These are phyloP conservation scores for Zaprionus lineosus DNA, from an alignment of 2,888 invertebrate species.

Conservation along the genomic window DNA sequence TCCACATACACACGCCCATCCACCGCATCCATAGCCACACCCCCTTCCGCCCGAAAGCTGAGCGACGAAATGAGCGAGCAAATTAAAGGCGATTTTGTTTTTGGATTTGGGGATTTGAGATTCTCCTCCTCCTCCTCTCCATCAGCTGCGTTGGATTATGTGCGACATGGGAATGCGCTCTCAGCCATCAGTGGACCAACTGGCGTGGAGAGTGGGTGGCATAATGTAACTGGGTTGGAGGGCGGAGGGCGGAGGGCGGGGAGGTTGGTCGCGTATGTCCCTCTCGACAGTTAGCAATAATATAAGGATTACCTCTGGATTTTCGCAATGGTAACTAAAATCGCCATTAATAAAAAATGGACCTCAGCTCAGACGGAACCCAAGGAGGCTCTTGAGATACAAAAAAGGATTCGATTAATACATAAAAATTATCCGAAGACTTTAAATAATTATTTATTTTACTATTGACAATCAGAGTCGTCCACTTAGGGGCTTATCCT, in stretches of 20 bases:
- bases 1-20: not conserved
- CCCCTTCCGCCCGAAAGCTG: conserved; percentile 10
- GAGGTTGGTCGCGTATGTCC: conserved; percentile 3
- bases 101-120: conserved; percentile 50
- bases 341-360: not conserved
- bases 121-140: too few species aligned
- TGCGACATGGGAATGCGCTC: conserved; percentile 54
- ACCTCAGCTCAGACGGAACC: too few species aligned
- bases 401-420: too few species aligned
- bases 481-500: too few species aligned
- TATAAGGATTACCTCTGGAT: conserved; percentile 5
- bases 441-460: too few species aligned
- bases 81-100: conserved; percentile 65
- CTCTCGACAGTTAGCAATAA: conserved; percentile 9
- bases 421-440: too few species aligned
- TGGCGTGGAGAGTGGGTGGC: too few species aligned
- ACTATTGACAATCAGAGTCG: too few species aligned
- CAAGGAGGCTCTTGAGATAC: too few species aligned
- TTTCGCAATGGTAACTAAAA: not conserved
- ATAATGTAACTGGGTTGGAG: too few species aligned
- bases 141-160: conserved; percentile 57
- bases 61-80: conserved; percentile 46
- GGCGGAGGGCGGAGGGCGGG: not conserved
- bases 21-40: not conserved
- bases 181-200: conserved; percentile 23